phyloP scores from a whole-genome alignment of 2,888 invertebrate species.

The Pseudoips prasinana region DNA sequence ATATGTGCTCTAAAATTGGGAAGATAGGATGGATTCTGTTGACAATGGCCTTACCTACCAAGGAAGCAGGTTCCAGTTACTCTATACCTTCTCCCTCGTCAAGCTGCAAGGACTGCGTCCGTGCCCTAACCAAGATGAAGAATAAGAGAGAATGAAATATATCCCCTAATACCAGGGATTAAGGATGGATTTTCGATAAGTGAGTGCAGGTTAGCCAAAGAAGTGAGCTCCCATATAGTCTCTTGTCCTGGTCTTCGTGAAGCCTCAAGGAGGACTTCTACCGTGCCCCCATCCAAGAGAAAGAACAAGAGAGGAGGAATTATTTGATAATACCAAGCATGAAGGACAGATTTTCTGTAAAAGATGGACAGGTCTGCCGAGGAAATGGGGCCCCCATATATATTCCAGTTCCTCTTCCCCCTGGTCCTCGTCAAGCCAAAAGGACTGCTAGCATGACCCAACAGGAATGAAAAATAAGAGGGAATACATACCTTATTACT shows the following conservation, averaged over 20 bases:
- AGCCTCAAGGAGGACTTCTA: too few relatives aligned
- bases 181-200: conserved; percentile 16
- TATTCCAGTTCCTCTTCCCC: conserved; percentile 75
- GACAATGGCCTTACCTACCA: conserved; percentile 52
- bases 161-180: conserved; percentile 63
- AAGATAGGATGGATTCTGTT: too few relatives aligned
- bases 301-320: conserved; percentile 66
- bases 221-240: too few relatives aligned
- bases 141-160: conserved; percentile 61
- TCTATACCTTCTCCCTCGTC: conserved; percentile 77
- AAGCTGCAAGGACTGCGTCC: conserved; percentile 72
- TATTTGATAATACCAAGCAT: conserved; percentile 60
- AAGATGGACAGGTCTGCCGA: conserved; percentile 56
- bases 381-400: too few relatives aligned
- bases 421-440: conserved; percentile 75
- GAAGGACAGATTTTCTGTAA: too few relatives aligned
- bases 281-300: conserved; percentile 52
- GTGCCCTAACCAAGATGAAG: conserved; percentile 59
- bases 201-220: conserved; percentile 11
- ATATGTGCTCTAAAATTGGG: conserved; percentile 61
- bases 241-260: too few relatives aligned
- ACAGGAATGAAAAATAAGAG: conserved; percentile 62
- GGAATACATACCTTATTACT: conserved; percentile 59
- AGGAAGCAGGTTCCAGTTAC: conserved; percentile 75
- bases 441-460: conserved; percentile 67